phyloP scores from a whole-genome alignment of 2,113 vertebrate genomes.

The Oxyura jamaicensis region DNA sequence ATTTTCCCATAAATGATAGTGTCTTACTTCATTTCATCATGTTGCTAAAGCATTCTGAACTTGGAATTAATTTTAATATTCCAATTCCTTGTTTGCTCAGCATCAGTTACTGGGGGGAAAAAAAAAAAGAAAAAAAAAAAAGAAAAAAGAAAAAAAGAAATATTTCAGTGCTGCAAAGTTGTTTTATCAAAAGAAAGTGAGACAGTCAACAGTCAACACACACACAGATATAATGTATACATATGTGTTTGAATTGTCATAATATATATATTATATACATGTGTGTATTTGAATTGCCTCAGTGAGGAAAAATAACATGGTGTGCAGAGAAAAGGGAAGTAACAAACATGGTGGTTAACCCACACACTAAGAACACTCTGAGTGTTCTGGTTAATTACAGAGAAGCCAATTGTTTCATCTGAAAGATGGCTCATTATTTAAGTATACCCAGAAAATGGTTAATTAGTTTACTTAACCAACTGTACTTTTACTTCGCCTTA shows the following conservation, averaged over 20 bases:
- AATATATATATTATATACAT: neutral
- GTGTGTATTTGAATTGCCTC: neutral
- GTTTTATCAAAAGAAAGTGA: neutral
- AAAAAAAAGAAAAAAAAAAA: neutral
- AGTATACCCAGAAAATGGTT: constrained; percentile 65
- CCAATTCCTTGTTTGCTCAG: neutral
- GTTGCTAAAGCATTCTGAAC: neutral
- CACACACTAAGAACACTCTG: neutral
- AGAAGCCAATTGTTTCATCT: constrained; percentile 34
- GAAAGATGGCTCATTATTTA: constrained; percentile 65
- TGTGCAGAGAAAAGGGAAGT: neutral
- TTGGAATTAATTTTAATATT: neutral
- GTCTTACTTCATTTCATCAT: neutral
- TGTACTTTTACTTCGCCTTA: constrained; percentile 65
- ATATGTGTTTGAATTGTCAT: neutral
- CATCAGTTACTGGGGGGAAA: neutral
- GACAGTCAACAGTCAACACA: neutral
- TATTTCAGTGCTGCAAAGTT: neutral
- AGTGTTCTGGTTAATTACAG: constrained; percentile 59
- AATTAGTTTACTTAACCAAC: constrained; percentile 77
- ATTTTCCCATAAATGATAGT: neutral
- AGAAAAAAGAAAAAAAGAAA: neutral
- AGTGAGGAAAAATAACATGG: neutral
- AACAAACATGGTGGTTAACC: constrained; percentile 44
- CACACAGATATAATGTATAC: neutral